These are phyloP conservation scores for Cisticola juncidis DNA, from an alignment of 2,113 vertebrate genomes.

Conservation along the genomic window DNA sequence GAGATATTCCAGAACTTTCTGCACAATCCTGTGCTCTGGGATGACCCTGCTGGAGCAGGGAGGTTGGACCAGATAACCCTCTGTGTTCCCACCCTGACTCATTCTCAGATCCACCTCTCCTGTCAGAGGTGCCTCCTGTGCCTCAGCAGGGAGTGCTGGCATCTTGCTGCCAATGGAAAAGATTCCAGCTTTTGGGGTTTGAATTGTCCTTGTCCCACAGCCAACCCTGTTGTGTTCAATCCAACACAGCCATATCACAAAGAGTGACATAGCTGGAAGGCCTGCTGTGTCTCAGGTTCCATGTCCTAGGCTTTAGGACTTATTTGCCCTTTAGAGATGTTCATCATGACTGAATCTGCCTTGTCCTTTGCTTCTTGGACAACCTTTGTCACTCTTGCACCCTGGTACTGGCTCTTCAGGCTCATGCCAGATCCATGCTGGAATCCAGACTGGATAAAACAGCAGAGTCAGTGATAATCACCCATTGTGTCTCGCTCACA, in stretches of 20 bases:
- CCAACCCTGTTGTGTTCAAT: rapidly evolving
- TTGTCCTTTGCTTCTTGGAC: background rate
- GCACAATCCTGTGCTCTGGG: background rate
- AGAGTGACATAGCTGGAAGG: rapidly evolving
- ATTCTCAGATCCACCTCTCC: rapidly evolving
- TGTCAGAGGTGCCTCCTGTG: background rate
- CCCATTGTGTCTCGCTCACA: slow-evolving; percentile 11
- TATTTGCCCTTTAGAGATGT: background rate
- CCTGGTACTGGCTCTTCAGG: background rate
- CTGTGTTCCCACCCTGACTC: background rate
- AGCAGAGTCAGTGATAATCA: background rate
- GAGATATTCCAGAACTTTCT: background rate
- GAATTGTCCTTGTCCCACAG: background rate
- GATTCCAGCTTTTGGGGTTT: background rate
- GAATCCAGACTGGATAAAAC: background rate
- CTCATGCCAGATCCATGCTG: background rate
- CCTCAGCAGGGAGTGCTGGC: background rate
- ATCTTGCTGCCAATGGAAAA: background rate
- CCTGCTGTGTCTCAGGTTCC: rapidly evolving
- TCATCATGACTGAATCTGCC: background rate
- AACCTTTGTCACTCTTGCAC: background rate
- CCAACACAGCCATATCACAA: background rate
- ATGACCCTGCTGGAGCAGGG: background rate
- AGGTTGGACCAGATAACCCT: background rate
- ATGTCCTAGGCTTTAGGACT: rapidly evolving